phyloP scores from a whole-genome alignment of 2,113 vertebrate genomes.

The Halcyon senegalensis region DNA sequence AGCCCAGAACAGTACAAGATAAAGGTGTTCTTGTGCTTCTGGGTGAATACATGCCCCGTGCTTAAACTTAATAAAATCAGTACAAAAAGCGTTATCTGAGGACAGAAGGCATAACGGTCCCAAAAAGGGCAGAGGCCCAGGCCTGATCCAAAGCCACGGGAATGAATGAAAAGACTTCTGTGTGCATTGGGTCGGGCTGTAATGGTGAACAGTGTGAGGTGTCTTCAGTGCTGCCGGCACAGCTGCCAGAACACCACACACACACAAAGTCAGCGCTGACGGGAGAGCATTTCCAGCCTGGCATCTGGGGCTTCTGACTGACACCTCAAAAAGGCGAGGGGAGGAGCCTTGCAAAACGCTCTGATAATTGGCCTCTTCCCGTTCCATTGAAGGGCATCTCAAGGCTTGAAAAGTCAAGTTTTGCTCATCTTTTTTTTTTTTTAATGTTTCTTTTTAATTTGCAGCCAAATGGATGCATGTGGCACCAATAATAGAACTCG shows the following conservation, averaged over 20 bases:
- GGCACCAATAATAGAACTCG: background rate
- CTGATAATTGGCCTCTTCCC: background rate
- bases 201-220: conserved; percentile 18
- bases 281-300: conserved; percentile 39
- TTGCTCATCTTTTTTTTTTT: background rate
- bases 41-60: background rate
- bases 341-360: conserved; percentile 23
- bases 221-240: conserved; percentile 42
- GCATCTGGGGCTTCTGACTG: conserved; percentile 50
- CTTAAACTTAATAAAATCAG: background rate
- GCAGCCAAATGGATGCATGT: background rate
- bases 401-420: background rate
- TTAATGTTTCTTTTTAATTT: background rate
- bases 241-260: conserved; percentile 46
- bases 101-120: background rate
- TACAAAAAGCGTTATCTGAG: background rate
- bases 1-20: background rate
- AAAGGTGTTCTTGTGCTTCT: background rate
- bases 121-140: background rate
- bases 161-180: conserved; percentile 39
- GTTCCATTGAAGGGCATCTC: background rate
- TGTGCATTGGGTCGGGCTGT: background rate
- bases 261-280: conserved; percentile 37
- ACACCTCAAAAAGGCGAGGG: conserved; percentile 5
- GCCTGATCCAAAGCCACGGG: background rate